Conservation (phyloP, 2,888 invertebrate species). For the Limnephilus lunatus region DNA sequence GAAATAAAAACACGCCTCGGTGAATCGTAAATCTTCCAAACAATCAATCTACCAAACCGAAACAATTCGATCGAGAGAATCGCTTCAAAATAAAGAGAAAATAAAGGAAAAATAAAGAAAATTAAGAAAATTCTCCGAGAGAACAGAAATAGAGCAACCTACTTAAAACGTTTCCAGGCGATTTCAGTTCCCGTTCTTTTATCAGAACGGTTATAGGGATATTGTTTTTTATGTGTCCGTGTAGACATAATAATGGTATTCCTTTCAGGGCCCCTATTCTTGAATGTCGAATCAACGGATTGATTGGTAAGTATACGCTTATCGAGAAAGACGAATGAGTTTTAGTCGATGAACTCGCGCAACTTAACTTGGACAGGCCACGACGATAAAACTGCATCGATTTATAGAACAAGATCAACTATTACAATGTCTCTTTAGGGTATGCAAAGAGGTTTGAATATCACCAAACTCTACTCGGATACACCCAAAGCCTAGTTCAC, state of each 20-base stretch:
- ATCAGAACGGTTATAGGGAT: background rate
- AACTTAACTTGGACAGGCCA: background rate
- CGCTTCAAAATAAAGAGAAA: constrained; percentile 2
- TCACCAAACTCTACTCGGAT: no score
- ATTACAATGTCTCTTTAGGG: no score
- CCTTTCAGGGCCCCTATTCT: background rate
- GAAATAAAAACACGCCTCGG: background rate
- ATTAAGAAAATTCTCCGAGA: constrained; percentile 2
- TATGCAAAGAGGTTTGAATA: no score
- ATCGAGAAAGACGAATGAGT: background rate
- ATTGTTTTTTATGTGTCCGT: constrained; percentile 5
- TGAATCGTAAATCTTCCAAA: background rate
- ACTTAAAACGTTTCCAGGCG: constrained; percentile 21
- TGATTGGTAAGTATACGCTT: background rate
- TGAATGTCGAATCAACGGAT: background rate
- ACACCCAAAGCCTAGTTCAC: no score
- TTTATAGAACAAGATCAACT: no score
- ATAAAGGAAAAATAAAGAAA: constrained; percentile 12
- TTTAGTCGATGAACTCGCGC: background rate
- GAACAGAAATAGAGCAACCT: constrained; percentile 16
- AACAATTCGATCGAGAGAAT: constrained; percentile 2
- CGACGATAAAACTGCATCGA: background rate
- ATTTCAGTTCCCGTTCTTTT: constrained; percentile 9
- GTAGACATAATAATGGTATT: constrained; percentile 1
- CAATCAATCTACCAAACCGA: background rate